Conservation (phyloP, 1,140 invertebrate species). For the Tetramorium simillimum region DNA sequence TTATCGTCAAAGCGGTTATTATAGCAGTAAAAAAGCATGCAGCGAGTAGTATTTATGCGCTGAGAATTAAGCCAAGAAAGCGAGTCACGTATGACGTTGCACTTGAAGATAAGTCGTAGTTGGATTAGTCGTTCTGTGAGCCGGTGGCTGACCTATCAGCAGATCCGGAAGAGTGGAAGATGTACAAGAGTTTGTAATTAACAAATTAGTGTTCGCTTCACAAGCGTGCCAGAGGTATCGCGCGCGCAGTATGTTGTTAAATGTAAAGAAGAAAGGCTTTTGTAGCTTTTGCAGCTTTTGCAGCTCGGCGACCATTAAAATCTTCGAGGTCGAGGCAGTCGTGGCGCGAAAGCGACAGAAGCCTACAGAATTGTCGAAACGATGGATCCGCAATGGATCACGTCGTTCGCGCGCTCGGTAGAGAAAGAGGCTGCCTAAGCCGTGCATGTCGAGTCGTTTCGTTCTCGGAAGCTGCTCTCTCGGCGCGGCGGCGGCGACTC, state of each 20-base stretch:
- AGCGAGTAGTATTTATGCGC: conserved; percentile 8
- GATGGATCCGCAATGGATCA: neutral
- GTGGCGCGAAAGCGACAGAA: conserved; percentile 12
- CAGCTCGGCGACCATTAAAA: conserved; percentile 4
- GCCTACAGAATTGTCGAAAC: neutral
- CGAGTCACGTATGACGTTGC: conserved; percentile 20
- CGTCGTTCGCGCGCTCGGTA: neutral
- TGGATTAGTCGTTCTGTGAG: neutral
- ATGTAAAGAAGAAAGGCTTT: neutral
- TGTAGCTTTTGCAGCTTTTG: neutral
- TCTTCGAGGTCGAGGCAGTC: neutral
- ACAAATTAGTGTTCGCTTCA: neutral
- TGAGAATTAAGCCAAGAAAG: neutral
- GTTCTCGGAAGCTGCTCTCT: conserved; percentile 15
- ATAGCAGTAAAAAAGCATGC: conserved; percentile 1
- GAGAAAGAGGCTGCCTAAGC: conserved; percentile 19
- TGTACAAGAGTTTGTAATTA: neutral
- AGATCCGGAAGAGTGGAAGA: neutral
- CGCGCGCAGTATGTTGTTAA: neutral
- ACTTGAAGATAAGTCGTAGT: neutral
- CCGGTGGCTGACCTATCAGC: neutral
- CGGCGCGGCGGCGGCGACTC: neutral
- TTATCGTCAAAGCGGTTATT: neutral
- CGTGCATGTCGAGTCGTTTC: conserved; percentile 11
- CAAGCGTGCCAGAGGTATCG: conserved; percentile 8